These are phyloP conservation scores for Stenolophus ochropezus DNA, from an alignment of 2,888 invertebrate species.

Conservation along the genomic window DNA sequence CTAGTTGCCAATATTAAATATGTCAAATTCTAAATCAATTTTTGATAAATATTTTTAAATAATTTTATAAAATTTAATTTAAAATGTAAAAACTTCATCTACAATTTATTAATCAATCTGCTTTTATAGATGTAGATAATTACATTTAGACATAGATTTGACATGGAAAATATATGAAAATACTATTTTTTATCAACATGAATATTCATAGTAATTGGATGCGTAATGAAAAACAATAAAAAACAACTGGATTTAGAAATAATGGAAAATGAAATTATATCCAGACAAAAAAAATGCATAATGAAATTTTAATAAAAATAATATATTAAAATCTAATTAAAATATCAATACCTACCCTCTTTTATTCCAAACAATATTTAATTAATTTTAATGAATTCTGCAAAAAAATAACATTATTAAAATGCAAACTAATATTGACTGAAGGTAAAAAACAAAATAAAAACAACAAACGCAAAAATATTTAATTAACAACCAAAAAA, in stretches of 20 bases:
- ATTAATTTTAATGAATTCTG: not conserved
- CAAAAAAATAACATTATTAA: constrained; percentile 11
- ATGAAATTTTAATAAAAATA: not conserved
- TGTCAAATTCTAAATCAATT: no score
- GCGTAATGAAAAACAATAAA: not conserved
- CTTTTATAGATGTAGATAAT: no score
- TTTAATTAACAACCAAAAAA: constrained; percentile 31
- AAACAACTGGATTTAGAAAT: not conserved
- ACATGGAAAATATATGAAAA: no score
- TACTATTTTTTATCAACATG: no score
- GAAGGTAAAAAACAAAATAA: constrained; percentile 9
- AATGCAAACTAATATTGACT: constrained; percentile 8
- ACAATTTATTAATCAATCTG: no score
- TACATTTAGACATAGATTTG: no score
- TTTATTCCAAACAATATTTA: not conserved
- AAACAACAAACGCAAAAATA: constrained; percentile 20
- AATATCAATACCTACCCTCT: constrained; percentile 1
- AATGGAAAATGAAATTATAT: not conserved
- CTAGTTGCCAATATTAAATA: no score
- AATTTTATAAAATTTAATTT: no score
- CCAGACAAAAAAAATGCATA: not conserved
- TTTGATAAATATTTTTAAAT: no score
- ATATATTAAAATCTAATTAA: constrained; percentile 1
- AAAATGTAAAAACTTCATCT: no score
- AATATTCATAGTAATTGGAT: not conserved